A percentile compares a stretch with the other conserved stretches of the same genome.
These are phyloP conservation scores for Triplophysa tibetana DNA, from an alignment of 2,113 vertebrate species.

Conservation along the genomic window DNA sequence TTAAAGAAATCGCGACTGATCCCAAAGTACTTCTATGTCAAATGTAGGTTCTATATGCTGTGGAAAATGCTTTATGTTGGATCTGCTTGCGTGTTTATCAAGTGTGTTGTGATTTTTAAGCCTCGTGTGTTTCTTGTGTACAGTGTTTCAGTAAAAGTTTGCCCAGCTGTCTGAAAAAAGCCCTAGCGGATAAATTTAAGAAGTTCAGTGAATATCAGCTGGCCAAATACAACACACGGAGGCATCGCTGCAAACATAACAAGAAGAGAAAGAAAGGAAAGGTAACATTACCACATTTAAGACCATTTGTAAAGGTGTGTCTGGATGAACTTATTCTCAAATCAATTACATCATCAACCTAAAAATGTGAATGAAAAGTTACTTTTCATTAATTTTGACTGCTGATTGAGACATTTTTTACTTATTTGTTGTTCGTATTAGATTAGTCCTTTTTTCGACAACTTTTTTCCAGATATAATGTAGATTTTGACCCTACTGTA, in stretches of 20 bases:
- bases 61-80: not conserved
- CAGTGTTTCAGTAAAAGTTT: constrained; percentile 75
- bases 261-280: constrained; percentile 47
- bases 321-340: no score
- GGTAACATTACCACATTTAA: constrained; percentile 53
- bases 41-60: no score
- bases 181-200: constrained; percentile 81
- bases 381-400: no score
- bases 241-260: constrained; percentile 79
- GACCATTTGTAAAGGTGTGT: not conserved
- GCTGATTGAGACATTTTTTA: no score
- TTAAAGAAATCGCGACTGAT: no score
- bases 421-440: no score
- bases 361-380: no score
- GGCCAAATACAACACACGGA: constrained; percentile 87
- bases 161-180: constrained; percentile 82
- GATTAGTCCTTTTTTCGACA: no score
- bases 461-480: no score
- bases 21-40: no score
- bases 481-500: no score
- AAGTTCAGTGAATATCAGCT: constrained; percentile 87
- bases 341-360: no score
- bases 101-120: not conserved
- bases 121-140: not conserved
- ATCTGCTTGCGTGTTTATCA: not conserved